A percentile compares a stretch with the other conserved stretches of the same genome.
These are phyloP conservation scores for Diachrysia chrysitis DNA, from an alignment of 2,888 invertebrate genomes.

Conservation along the genomic window DNA sequence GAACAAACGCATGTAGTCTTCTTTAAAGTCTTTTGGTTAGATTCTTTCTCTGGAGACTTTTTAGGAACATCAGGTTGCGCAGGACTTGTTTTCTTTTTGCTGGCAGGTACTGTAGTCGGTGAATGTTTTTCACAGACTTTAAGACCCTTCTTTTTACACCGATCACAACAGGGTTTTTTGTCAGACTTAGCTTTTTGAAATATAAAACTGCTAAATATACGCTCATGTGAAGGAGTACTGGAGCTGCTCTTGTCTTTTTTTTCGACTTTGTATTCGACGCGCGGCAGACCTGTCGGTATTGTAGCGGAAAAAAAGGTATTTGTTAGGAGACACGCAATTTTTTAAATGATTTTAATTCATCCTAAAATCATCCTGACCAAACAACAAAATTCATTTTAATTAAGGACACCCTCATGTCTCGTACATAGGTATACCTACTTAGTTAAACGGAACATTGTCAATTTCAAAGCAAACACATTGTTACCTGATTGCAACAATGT, in stretches of 20 bases:
- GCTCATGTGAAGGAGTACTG: slow-evolving; percentile 23
- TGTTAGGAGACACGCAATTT: neutral
- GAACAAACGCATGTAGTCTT: slow-evolving; percentile 8
- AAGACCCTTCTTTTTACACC: slow-evolving; percentile 10
- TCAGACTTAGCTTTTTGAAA: slow-evolving; percentile 27
- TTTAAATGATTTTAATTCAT: too few species aligned
- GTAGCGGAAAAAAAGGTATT: neutral
- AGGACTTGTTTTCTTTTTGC: slow-evolving; percentile 5
- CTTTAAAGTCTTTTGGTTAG: neutral
- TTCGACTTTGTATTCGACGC: slow-evolving; percentile 13
- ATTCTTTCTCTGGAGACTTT: neutral
- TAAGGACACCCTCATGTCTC: too few species aligned
- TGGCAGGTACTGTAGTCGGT: neutral
- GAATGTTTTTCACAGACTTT: slow-evolving; percentile 12
- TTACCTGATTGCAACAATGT: neutral
- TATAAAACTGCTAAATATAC: slow-evolving; percentile 27
- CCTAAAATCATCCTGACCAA: too few species aligned
- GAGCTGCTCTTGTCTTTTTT: slow-evolving; percentile 14
- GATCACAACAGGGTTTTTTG: slow-evolving; percentile 18
- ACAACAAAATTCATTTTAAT: too few species aligned
- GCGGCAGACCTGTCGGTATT: slow-evolving; percentile 14
- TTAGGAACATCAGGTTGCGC: slow-evolving; percentile 12
- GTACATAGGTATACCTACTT: too few species aligned
- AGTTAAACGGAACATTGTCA: too few species aligned
- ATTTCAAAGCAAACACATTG: neutral